Base-by-base conservation (phyloP, 2,888 invertebrate genomes). In the Lissocephala sabroskyi region DNA sequence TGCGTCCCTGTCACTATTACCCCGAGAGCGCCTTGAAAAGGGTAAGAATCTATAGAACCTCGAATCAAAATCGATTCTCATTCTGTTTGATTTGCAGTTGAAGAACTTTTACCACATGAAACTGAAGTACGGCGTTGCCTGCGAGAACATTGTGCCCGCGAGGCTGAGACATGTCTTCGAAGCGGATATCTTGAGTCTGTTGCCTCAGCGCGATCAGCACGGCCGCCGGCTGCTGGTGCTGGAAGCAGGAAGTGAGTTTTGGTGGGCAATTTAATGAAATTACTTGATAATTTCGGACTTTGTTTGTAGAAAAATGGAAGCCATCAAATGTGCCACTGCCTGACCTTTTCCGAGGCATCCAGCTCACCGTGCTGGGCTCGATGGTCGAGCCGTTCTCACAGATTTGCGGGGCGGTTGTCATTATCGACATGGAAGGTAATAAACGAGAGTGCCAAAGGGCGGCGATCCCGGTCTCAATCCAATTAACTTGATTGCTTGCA, bases 1-100 rank as follows among this genome's bases (percentile, higher is more conserved):
- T 96, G 37, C 87, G 96, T 50, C 95, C 95, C 0, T 91, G 92
- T 77, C 94, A 95, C 84, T 96, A 91, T 84, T 93, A 96, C 79
- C 89, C 94, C 0, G 91, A 93, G 42, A 90, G 93, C 64, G 91
- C 95, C 2, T 90, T 92, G 57, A 89, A 89, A 82, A 86, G 92
- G 84, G 92, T 94, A 86, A 85, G 87, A 75, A 30, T 7, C 26
- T 10, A n/a, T n/a, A n/a, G 0, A 39, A 1, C 7, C 3, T 33
- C 11, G 9, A 35, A 41, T 9, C 11, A 4, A 17, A 41, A 3
- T 10, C 9, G 3, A 2, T 35, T 13, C 13, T 33, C 3, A 11
- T 18, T 23, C n/a, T n/a, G n/a, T n/a, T n/a, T n/a, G n/a, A n/a
- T 33, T 82, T 85, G 19, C 81, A 93, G 93, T 87, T 94, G 66